Base-by-base conservation (phyloP, 1,140 invertebrate genomes). In the Mamestra configurata region DNA sequence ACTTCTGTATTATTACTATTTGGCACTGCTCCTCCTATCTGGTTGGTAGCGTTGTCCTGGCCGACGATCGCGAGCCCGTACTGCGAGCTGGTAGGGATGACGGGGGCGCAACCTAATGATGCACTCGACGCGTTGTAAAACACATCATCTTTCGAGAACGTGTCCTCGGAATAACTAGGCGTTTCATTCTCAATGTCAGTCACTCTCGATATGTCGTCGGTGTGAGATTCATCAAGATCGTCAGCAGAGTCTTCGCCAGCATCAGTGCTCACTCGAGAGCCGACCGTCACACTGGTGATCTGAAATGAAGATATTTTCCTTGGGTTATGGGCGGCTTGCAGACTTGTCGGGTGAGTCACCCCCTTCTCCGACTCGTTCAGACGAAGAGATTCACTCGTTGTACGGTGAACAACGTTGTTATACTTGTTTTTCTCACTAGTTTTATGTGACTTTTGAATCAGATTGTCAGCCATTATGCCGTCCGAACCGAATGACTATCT, bases 161-260 rank as follows among this genome's bases (percentile, higher is more conserved):
- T 98, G 84, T 98, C 97, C 92, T 98, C 97, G 5, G 97, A 98
- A 93, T 97, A 97, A 87, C 97, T 98, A 18, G 98, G 97, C 31
- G 97, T 98, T 95, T 98, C 97, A 93, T 97, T 97, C 94, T 97
- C 97, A 85, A 97, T 95, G 89, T 98, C 97, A n/a, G 97, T 98
- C 77, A 98, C 96, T 85, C 97, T 96, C 83, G 97, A 98, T 86
- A 97, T 97, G 89, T 98, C 97, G 93, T 98, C 98, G 79, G 98
- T 98, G 93, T 98, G 98, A 94, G 98, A 98, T 96, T 99, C 98
- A 94, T 99, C 98, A 90, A 99, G 96, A 96, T 99, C 98, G 94
- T 98, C 98, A 82, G 98, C 98, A 61, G 98, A 98, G 94, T 99
- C 98, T 79, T 98, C 98, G 87, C 98, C 98, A 79, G 97, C 97